A percentile compares a stretch with the other conserved stretches of the same genome.
These are phyloP conservation scores for Chymomyza fuscimana DNA, from an alignment of 2,888 invertebrate genomes.

Conservation along the genomic window DNA sequence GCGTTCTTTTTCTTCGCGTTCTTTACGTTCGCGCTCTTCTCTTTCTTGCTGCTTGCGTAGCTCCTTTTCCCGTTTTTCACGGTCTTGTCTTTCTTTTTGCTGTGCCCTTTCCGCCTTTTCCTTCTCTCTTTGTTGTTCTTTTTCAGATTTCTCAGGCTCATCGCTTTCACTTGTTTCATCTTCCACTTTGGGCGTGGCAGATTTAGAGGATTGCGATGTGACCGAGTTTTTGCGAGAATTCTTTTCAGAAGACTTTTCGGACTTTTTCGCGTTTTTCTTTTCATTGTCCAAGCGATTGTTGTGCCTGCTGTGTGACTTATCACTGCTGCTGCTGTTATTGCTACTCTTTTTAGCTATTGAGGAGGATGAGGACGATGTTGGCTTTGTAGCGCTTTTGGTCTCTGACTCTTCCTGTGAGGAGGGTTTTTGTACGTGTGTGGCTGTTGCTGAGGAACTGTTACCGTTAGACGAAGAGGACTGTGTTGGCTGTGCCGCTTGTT, in stretches of 20 bases:
- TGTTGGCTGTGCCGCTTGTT: conserved; percentile 36
- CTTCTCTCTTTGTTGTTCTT: conserved; percentile 44
- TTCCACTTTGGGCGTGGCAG: conserved; percentile 58
- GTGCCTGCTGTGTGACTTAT: conserved; percentile 65
- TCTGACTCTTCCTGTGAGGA: conserved; percentile 43
- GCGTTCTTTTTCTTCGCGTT: conserved; percentile 70
- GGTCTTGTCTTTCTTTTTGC: conserved; percentile 51
- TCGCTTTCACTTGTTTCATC: conserved; percentile 69
- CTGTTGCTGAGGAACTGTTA: conserved; percentile 69
- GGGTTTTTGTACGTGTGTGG: conserved; percentile 58
- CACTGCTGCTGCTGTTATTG: conserved; percentile 17
- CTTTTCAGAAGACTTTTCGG: conserved; percentile 32
- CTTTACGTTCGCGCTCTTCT: conserved; percentile 62
- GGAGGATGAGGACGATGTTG: conserved; percentile 32
- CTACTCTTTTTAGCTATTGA: neutral
- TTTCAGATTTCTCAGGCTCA: conserved; percentile 51
- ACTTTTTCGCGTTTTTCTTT: conserved; percentile 65
- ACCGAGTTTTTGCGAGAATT: conserved; percentile 64
- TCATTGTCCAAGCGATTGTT: conserved; percentile 73
- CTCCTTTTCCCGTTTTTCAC: conserved; percentile 58
- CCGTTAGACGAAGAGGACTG: conserved; percentile 63
- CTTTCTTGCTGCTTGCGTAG: conserved; percentile 59
- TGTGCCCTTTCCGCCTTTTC: conserved; percentile 41
- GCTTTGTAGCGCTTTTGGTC: conserved; percentile 36
- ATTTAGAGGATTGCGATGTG: conserved; percentile 57